Base-by-base conservation (phyloP, 2,797 vertebrate genomes). In the Chelonia mydas region DNA sequence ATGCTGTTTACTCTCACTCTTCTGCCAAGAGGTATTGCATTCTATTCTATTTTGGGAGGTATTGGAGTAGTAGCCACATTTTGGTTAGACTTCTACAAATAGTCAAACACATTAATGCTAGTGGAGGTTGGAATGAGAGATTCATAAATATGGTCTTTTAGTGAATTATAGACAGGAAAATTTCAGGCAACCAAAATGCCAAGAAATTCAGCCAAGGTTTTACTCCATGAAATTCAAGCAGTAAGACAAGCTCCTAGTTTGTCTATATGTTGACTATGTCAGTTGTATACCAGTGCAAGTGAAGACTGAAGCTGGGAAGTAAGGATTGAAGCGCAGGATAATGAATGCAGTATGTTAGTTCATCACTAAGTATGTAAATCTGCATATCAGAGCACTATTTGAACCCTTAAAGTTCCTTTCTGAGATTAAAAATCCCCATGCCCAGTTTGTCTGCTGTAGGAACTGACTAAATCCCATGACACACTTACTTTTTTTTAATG, bases 91-190 rank as follows among this genome's bases (percentile, higher is more conserved):
- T 92, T 94, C 79, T 90, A 45, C 23, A 77, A 33, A 47, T 93
- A 97, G 61, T 78, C 82, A 92, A 86, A 61, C 57, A 88, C 92
- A 27, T 78, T 90, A 90, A 89, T 74, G 1, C 16, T 79, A 61
- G 84, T 49, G 0, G 0, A 86, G 90, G 65, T 41, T 61, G 81
- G 85, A 95, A 97, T 95, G 81, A 96, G 17, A 91, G 47, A 9
- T 94, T 91, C 81, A 86, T 74, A 90, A 95, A 94, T 78, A 87
- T 28, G 81, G 90, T 89, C 93, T 83, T 86, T 95, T 96, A 94
- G 61, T 97, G 96, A 94, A 88, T 94, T 96, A 95, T 97, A 96
- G 90, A 90, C 84, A 94, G 50, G 11, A 83, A 94, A 92, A 55
- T 16, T 17, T 88, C 3, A 59, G 90, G 74, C 53, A 79, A 81